Percentiles rank a stretch among this genome's conserved stretches.
These are phyloP conservation scores for Melozone crissalis DNA, from an alignment of 2,113 vertebrate species.

Conservation along the genomic window DNA sequence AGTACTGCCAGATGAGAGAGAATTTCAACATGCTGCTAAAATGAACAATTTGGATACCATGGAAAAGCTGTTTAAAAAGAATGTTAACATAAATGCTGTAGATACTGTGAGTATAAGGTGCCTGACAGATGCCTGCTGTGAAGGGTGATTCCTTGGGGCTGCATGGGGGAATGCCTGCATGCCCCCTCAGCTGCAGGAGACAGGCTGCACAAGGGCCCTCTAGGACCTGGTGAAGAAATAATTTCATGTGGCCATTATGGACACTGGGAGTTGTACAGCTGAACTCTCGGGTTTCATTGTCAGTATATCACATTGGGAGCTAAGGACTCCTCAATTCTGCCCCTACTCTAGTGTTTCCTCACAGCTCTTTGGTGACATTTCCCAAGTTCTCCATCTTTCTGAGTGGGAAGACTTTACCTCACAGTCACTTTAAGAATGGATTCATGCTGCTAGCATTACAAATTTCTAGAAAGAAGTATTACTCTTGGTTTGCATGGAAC, in stretches of 20 bases:
- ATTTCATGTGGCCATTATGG: accelerated
- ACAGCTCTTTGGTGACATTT: not conserved
- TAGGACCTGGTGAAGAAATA: not conserved
- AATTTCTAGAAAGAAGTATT: not conserved
- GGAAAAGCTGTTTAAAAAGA: slow-evolving; percentile 74
- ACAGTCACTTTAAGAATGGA: not conserved
- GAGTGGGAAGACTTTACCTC: not conserved
- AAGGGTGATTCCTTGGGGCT: not conserved
- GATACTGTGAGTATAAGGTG: slow-evolving; percentile 77
- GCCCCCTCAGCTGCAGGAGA: not conserved
- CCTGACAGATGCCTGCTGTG: not conserved
- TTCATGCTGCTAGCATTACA: not conserved
- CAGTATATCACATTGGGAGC: not conserved
- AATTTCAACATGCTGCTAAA: slow-evolving; percentile 86
- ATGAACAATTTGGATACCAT: slow-evolving; percentile 83
- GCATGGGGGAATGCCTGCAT: not conserved
- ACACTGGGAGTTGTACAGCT: not conserved
- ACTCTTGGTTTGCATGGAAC: not conserved
- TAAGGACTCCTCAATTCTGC: not conserved
- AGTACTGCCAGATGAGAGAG: slow-evolving; percentile 86
- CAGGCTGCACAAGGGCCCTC: not conserved
- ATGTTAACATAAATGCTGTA: slow-evolving; percentile 81
- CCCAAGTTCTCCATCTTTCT: not conserved
- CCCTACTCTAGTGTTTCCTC: not conserved
- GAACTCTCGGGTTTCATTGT: not conserved